A percentile compares a stretch with the other conserved stretches of the same genome.
These are phyloP conservation scores for Gallinago nigripennis DNA, from an alignment of 2,797 vertebrate species.

Conservation along the genomic window DNA sequence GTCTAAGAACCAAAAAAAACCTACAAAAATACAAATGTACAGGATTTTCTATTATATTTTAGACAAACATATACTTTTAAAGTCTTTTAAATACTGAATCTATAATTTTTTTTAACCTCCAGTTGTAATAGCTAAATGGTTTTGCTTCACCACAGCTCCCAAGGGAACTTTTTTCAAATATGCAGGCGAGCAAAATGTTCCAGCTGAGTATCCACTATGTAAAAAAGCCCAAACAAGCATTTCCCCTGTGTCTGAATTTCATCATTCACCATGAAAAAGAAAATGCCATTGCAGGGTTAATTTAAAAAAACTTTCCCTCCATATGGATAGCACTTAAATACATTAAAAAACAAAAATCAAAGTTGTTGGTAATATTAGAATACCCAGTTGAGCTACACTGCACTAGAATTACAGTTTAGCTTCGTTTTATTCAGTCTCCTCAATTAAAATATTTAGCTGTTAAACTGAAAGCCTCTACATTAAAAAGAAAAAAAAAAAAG, in stretches of 20 bases:
- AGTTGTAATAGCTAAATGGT: conserved; percentile 50
- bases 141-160: conserved; percentile 54
- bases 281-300: conserved; percentile 45
- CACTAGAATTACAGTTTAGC: conserved; percentile 68
- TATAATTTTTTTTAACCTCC: conserved; percentile 66
- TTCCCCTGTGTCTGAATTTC: conserved; percentile 40
- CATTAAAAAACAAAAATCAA: conserved; percentile 45
- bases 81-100: conserved; percentile 78
- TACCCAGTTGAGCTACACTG: conserved; percentile 57
- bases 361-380: conserved; percentile 63
- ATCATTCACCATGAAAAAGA: conserved; percentile 22
- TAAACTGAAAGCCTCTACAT: conserved; percentile 75
- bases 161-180: conserved; percentile 62
- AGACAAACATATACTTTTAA: conserved; percentile 75
- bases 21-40: conserved; percentile 64
- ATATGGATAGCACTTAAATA: conserved; percentile 67
- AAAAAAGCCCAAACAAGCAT: conserved; percentile 37
- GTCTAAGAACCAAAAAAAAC: conserved; percentile 67
- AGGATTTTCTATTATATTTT: conserved; percentile 81
- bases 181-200: conserved; percentile 35
- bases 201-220: conserved; percentile 42
- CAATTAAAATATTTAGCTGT: conserved; percentile 75
- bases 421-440: conserved; percentile 69
- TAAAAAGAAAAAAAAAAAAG: conserved; percentile 43
- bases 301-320: conserved; percentile 47